phyloP scores from a whole-genome alignment of 2,888 invertebrate species.

The Drepanosiphum platanoidis region DNA sequence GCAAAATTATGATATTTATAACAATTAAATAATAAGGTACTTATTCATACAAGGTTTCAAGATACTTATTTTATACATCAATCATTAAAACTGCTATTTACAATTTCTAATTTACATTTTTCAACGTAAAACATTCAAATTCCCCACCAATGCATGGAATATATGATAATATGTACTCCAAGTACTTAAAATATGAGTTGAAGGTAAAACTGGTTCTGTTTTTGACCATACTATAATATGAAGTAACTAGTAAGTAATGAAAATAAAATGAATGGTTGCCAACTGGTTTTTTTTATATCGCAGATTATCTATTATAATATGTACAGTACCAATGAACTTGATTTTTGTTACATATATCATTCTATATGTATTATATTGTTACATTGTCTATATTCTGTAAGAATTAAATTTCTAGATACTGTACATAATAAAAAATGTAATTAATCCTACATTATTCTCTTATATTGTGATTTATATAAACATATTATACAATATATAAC shows the following conservation, averaged over 20 bases:
- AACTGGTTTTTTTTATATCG: conserved; percentile 19
- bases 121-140: not conserved
- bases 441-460: too few relatives aligned
- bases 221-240: not conserved
- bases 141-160: not conserved
- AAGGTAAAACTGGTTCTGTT: conserved; percentile 23
- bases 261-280: too few relatives aligned
- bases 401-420: too few relatives aligned
- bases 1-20: not conserved
- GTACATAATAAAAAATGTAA: too few relatives aligned
- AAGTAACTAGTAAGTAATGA: conserved; percentile 1
- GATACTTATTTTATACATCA: not conserved
- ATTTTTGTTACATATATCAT: not conserved
- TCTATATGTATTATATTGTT: too few relatives aligned
- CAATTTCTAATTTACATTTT: not conserved
- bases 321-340: conserved; percentile 24
- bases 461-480: too few relatives aligned
- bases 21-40: not conserved
- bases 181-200: conserved; percentile 8
- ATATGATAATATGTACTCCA: not conserved
- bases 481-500: too few relatives aligned
- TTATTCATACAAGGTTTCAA: not conserved
- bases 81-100: not conserved
- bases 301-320: not conserved
- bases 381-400: too few relatives aligned